Evolutionary conservation across 2,888 invertebrate species (phyloP), one percentile per base, ranked within the genome.

Genomic region (Ashinkailepas kermadecensis): DNA sequence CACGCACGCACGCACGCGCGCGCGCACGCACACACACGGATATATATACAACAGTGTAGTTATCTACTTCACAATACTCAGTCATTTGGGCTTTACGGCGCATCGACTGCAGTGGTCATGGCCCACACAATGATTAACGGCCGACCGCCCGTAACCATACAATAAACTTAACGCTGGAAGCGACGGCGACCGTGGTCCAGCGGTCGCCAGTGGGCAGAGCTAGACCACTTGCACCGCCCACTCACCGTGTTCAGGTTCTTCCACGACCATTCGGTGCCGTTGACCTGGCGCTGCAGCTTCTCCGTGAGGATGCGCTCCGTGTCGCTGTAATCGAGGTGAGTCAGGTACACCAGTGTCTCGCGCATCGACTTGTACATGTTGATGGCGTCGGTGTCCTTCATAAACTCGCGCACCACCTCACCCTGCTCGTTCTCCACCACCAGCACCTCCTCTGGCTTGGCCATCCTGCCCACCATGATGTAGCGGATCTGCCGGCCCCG

Each of bases 361-460:
- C 98, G 91, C 99, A 99, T 99, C 87, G 97, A 99, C 89, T 98
- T 99, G 89, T 99, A 99, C 87, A 99, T 90, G 89, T 97, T 98
- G 86, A 99, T 99, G 65, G 99, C 95, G 90, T 99, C 99, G 65
- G 99, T 99, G 88, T 99, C 99, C 89, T 99, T 99, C 96, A 99
- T 99, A 87, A 99, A 98, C 88, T 99, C 99, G 84, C 99, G 90
- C 15, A 99, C 99, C 83, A 99, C 97, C 89, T 99, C 99, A 70
- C 99, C 99, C 88, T 99, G 98, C 87, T 99, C 99, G 89, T 99
- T 99, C 89, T 99, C 99, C 70, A 99, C 99, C 79, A 99, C 97
- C 83, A 99, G 90, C 64, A 99, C 99, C 89, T 99, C 99, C 89
- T 99, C 99, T 0, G 99, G 99, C 88, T 98, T 99, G 25, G 99